Evolutionary conservation across 2,113 vertebrate species (phyloP).

Genomic region (Erythrocercus mccallii): DNA sequence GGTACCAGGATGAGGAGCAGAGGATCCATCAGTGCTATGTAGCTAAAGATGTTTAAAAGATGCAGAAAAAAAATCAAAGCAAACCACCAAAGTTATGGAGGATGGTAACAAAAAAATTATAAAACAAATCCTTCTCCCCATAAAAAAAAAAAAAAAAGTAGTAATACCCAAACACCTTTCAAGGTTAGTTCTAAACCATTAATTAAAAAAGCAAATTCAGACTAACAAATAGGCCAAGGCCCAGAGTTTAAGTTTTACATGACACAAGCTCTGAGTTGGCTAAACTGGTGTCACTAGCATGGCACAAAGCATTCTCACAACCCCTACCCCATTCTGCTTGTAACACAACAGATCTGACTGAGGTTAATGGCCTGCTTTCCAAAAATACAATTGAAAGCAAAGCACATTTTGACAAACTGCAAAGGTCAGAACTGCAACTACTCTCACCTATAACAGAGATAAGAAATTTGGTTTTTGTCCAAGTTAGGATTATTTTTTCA

Average conservation of each 20-base stretch:
- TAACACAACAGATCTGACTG: not conserved
- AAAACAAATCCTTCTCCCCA: not conserved
- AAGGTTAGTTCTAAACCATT: not conserved
- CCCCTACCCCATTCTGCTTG: not conserved
- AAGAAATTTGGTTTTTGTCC: not conserved
- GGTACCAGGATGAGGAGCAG: not conserved
- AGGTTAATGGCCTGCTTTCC: constrained; percentile 18
- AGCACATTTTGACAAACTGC: not conserved
- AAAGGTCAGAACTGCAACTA: constrained; percentile 27
- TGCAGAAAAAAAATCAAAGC: not conserved
- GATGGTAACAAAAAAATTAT: accelerated
- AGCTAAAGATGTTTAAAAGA: not conserved
- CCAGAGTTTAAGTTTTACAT: not conserved
- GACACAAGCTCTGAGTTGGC: not conserved
- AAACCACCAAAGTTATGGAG: not conserved
- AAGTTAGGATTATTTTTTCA: not conserved
- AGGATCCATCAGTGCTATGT: not conserved
- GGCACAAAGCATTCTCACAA: not conserved
- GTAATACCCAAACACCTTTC: not conserved
- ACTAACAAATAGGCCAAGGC: not conserved
- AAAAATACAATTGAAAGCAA: constrained; percentile 39
- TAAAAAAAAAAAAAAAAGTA: not conserved
- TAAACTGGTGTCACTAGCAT: not conserved
- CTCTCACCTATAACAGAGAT: not conserved
- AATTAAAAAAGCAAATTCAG: not conserved